Conservation (phyloP, 2,888 invertebrate genomes). For the Xestobium rufovillosum region DNA sequence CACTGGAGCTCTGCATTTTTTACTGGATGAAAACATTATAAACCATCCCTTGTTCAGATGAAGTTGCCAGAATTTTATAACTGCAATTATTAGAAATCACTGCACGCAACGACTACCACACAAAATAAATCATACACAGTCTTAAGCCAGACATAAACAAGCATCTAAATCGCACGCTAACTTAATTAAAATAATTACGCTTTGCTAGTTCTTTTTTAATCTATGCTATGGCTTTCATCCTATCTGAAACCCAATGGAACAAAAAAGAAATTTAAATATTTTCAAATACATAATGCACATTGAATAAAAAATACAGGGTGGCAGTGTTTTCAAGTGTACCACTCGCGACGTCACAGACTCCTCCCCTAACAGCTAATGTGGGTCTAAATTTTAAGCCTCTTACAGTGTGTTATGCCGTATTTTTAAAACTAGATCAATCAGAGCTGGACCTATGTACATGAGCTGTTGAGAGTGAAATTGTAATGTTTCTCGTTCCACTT, state of each 20-base stretch:
- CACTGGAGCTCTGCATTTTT: too few species aligned
- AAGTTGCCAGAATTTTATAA: too few species aligned
- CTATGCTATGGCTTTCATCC: slow-evolving; percentile 42
- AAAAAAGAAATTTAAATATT: slow-evolving; percentile 14
- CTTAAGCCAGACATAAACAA: slow-evolving; percentile 38
- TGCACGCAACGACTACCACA: slow-evolving; percentile 37
- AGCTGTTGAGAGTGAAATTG: background rate
- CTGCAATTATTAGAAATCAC: too few species aligned
- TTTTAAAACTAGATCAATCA: too few species aligned
- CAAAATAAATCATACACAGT: slow-evolving; percentile 39
- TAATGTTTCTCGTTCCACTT: background rate
- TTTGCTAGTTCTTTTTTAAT: slow-evolving; percentile 40
- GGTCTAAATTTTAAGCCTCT: too few species aligned
- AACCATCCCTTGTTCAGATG: too few species aligned
- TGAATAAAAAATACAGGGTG: background rate
- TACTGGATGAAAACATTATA: too few species aligned
- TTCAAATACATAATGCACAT: slow-evolving; percentile 3
- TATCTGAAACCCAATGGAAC: slow-evolving; percentile 38
- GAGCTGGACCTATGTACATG: too few species aligned
- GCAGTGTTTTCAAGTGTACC: too few species aligned
- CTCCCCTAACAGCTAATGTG: too few species aligned
- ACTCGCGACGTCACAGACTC: too few species aligned
- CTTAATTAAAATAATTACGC: slow-evolving; percentile 32
- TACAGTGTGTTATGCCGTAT: too few species aligned
- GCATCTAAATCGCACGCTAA: slow-evolving; percentile 23